phyloP scores from a whole-genome alignment of 2,888 invertebrate species.

The Galerucella nymphaeae region DNA sequence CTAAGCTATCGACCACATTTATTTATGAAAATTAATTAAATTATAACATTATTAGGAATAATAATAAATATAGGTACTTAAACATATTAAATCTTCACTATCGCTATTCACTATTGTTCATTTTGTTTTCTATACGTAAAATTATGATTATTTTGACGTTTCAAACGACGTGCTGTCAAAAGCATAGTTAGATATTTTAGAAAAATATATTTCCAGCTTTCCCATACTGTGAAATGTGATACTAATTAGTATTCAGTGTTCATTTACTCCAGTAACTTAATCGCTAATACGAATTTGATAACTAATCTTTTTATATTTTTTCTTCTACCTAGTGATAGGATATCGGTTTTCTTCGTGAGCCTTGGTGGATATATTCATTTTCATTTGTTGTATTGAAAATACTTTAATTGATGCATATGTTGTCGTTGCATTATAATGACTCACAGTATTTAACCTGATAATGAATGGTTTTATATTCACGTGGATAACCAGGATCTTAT shows the following conservation, averaged over 20 bases:
- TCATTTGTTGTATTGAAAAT: background rate
- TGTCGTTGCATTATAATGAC: background rate
- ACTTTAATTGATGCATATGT: conserved; percentile 4
- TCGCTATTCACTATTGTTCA: too few species aligned
- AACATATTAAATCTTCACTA: too few species aligned
- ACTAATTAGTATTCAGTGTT: background rate
- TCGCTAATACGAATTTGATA: background rate
- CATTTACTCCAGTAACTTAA: background rate
- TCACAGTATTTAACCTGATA: background rate
- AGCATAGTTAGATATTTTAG: too few species aligned
- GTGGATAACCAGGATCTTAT: background rate
- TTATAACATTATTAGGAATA: too few species aligned
- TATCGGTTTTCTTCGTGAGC: conserved; percentile 9
- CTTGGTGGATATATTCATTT: conserved; percentile 10
- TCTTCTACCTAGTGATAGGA: background rate
- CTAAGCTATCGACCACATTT: too few species aligned
- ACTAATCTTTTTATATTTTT: background rate
- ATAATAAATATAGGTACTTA: too few species aligned
- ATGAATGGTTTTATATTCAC: background rate
- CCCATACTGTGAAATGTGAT: background rate
- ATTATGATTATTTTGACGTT: too few species aligned
- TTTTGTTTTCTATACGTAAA: too few species aligned
- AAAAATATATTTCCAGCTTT: background rate
- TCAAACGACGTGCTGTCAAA: too few species aligned
- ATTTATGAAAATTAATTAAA: too few species aligned